Evolutionary conservation across 2,113 vertebrate species (phyloP).

Genomic region (Varanus salvator): DNA sequence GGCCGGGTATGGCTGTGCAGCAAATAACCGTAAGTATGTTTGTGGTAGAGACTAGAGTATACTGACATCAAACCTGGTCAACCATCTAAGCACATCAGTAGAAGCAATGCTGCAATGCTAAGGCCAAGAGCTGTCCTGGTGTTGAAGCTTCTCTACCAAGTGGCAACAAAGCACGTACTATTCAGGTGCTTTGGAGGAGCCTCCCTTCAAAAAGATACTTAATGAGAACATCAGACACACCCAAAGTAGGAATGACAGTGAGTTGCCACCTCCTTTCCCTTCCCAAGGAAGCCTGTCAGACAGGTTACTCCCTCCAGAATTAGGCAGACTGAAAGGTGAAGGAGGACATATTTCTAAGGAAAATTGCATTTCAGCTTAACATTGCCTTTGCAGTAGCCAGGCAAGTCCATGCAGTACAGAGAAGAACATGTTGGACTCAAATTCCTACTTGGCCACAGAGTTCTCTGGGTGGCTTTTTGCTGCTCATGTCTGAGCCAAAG

Average conservation of each 20-base stretch:
- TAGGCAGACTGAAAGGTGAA: neutral
- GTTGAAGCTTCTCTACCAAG: neutral
- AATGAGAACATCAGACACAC: neutral
- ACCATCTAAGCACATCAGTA: neutral
- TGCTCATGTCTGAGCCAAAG: neutral
- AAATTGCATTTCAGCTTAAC: neutral
- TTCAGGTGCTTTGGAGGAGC: neutral
- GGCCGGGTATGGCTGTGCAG: neutral
- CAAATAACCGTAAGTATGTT: neutral
- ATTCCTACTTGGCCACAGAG: too few relatives aligned
- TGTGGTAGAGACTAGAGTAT: neutral
- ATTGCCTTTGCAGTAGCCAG: neutral
- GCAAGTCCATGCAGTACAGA: neutral
- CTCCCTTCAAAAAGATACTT: neutral
- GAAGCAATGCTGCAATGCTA: neutral
- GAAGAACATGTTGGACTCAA: neutral
- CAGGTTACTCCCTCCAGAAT: constrained; percentile 9
- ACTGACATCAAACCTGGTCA: neutral
- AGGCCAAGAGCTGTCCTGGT: neutral
- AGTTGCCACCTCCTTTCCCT: neutral
- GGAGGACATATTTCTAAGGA: neutral
- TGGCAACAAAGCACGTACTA: neutral
- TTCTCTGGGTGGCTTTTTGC: neutral
- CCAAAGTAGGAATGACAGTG: neutral
- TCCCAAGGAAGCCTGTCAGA: neutral